A percentile compares a stretch with the other conserved stretches of the same genome.
phyloP scores from a whole-genome alignment of 2,888 invertebrate species.

The Minunthozetes semirufus region DNA sequence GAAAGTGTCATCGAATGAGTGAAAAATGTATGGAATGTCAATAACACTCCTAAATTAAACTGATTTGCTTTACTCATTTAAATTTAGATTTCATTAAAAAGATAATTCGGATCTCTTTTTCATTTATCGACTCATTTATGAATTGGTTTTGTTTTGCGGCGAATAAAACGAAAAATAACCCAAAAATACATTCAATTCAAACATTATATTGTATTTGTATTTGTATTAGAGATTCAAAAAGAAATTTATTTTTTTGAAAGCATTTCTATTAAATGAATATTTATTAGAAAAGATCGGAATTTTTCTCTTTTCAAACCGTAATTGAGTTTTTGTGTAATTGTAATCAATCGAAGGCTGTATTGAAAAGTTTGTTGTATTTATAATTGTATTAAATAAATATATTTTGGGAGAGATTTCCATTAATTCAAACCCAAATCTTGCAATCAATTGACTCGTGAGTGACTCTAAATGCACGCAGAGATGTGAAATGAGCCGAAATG shows the following conservation, averaged over 20 bases:
- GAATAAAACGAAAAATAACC: neutral
- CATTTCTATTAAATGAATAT: neutral
- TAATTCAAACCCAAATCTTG: no score
- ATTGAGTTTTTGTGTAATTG: conserved; percentile 28
- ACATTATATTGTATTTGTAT: no score
- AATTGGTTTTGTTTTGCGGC: neutral
- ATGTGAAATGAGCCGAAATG: no score
- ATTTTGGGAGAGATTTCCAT: neutral
- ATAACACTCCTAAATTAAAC: neutral
- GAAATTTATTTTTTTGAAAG: neutral
- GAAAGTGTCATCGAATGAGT: conserved; percentile 16
- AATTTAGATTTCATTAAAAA: conserved; percentile 4
- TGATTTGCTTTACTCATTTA: neutral
- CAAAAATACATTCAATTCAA: neutral
- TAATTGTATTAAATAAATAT: neutral
- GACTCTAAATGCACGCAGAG: no score
- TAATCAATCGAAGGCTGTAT: conserved; percentile 13
- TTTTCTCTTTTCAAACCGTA: neutral
- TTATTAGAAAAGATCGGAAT: neutral
- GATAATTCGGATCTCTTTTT: neutral
- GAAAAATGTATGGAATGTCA: conserved; percentile 2
- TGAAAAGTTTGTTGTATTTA: neutral
- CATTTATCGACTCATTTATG: neutral
- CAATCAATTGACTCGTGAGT: no score
- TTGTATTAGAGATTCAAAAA: neutral